Base-by-base conservation (phyloP, 2,797 vertebrate species). In the Chiloscyllium punctatum region DNA sequence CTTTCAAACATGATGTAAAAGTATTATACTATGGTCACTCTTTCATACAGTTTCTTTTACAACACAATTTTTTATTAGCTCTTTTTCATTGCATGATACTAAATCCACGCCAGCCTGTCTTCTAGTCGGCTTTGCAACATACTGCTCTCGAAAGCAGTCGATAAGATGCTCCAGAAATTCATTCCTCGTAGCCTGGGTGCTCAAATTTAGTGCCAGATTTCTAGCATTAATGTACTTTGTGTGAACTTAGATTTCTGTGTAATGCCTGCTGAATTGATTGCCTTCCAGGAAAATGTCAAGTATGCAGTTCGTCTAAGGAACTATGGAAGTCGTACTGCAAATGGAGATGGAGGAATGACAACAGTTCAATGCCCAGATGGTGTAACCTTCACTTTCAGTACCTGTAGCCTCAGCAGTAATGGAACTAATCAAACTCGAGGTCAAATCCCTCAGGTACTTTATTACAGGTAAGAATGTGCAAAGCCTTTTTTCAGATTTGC, bases 321-420 rank as follows among this genome's bases (percentile, higher is more conserved):
- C 97, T 99, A 99, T 0, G 99, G 99, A 95, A 99, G 99, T 96
- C 98, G 99, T 21, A 99, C 99, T n/a, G 99, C 99, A 94, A 99
- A 99, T 95, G 99, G 99, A 7, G 99, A 99, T 84, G 99, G 99
- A 96, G 99, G 99, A n/a, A 99, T 99, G 98, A 99, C 99, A 95
- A 99, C 99, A 1, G 98, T 99, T 66, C 99, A 99, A 96, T 99
- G 99, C 97, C 98, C 99, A 0, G 99, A 99, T 88, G 98, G 99
- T 0, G 98, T 99, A n/a, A 98, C 98, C 0, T 99, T 99, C 96
- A 99, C 99, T 0, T 99, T 99, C 96, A 99, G 99, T 96, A 99
- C 99, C 0, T 99, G 99, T 96, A 99, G 99, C 97, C 97, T 99
- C 97, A 99, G 99, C 96, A 99, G 99, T 97, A 99, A 99, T 30